These are phyloP conservation scores for Villa cingulata DNA, from an alignment of 2,888 invertebrate genomes.

Conservation along the genomic window DNA sequence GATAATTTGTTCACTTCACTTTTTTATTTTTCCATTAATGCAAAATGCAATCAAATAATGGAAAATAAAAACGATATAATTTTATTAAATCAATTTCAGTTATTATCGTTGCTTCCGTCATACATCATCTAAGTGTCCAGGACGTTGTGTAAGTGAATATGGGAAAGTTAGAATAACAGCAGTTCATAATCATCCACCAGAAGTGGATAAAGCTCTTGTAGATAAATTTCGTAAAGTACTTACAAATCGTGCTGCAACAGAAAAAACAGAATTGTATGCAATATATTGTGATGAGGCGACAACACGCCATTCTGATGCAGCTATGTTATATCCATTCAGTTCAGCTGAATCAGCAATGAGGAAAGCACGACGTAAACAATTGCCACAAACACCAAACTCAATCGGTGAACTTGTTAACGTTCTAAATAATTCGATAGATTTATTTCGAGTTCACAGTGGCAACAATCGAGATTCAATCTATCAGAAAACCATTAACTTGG, in stretches of 20 bases:
- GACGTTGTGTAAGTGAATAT: slow-evolving; percentile 17
- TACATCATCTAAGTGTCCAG: slow-evolving; percentile 20
- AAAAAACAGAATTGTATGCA: slow-evolving; percentile 18
- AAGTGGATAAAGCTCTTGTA: slow-evolving; percentile 17
- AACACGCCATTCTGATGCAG: slow-evolving; percentile 20
- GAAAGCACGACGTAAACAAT: slow-evolving; percentile 20
- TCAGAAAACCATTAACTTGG: slow-evolving; percentile 17
- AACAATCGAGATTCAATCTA: slow-evolving; percentile 19
- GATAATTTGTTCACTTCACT: too few relatives aligned
- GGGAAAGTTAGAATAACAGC: slow-evolving; percentile 16
- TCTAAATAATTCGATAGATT: slow-evolving; percentile 14
- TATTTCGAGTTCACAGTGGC: slow-evolving; percentile 20
- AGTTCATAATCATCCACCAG: slow-evolving; percentile 20
- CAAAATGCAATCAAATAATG: too few relatives aligned
- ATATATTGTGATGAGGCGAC: slow-evolving; percentile 23
- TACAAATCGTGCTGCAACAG: slow-evolving; percentile 18
- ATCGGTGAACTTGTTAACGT: slow-evolving; percentile 18
- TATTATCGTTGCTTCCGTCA: slow-evolving; percentile 22
- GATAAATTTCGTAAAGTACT: slow-evolving; percentile 21
- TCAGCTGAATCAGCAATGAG: slow-evolving; percentile 23
- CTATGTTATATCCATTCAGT: slow-evolving; percentile 19
- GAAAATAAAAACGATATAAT: not conserved
- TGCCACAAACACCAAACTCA: slow-evolving; percentile 17
- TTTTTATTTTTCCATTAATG: too few relatives aligned
- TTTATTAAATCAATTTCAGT: slow-evolving; percentile 9